Base-by-base conservation (phyloP, 2,113 vertebrate genomes). In the Ammodramus savannarum region DNA sequence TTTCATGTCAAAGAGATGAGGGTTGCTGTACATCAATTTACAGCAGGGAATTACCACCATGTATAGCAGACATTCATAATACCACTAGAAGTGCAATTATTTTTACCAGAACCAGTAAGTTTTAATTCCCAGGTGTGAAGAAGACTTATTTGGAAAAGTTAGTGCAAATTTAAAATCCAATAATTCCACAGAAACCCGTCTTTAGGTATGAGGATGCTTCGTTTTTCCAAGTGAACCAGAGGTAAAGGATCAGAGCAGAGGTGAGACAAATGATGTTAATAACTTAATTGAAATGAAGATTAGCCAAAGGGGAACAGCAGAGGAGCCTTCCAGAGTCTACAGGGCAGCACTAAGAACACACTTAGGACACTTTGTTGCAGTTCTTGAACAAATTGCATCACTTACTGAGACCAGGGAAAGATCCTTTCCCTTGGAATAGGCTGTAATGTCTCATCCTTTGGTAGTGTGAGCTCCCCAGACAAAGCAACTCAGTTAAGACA, bases 311-410 rank as follows among this genome's bases (percentile, higher is more conserved):
- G 15, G 4, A 80, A 61, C 6, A 69, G 89, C 34, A 58, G 71
- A 49, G 46, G 38, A 74, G 32, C 55, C 48, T 85, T 83, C 49
- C 78, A 36, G 20, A 82, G 18, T 20, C 51, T 11, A 36, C 52
- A 34, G 76, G 51, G 43, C 65, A 85, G 75, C 72, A 10, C 67
- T 90, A 80, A 90, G 85, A 85, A 93, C 23, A 18, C 66, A 82
- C 73, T 93, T 58, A 86, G 81, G 86, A 76, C n/a, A 57, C 69
- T 85, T 84, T 1, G 74, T 7, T 59, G 73, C n/a, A 51, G 63
- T 85, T 94, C 87, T 95, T 75, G 61, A 89, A 95, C 69, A 88
- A 95, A 93, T 85, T 94, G 69, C 15, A 14, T 21, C 92, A 63
- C 92, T 93, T 86, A 79, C 14, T 13, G 87, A 58, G 58, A 8